Conservation (phyloP, 1,140 invertebrate genomes). For the Zaprionus ornatus region DNA sequence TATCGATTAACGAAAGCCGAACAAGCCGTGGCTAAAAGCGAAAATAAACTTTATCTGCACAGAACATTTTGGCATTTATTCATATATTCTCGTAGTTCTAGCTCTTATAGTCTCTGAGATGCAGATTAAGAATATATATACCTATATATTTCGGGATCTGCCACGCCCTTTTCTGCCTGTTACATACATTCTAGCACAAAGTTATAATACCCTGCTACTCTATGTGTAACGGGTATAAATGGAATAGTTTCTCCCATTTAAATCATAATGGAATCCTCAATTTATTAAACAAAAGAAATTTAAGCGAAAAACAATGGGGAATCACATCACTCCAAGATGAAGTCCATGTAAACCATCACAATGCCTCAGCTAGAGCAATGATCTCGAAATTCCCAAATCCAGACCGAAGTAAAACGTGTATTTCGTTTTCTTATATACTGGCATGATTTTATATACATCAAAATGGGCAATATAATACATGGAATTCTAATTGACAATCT, state of each 20-base stretch:
- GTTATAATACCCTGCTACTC: too few relatives aligned
- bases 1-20: fast-evolving
- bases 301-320: neutral
- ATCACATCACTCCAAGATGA: neutral
- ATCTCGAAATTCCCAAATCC: neutral
- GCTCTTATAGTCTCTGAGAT: too few relatives aligned
- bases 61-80: too few relatives aligned
- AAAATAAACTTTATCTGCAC: too few relatives aligned
- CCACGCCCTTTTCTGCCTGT: too few relatives aligned
- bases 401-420: neutral
- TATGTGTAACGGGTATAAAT: neutral
- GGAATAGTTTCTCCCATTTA: neutral
- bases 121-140: too few relatives aligned
- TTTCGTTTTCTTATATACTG: conserved; percentile 28
- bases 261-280: neutral
- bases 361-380: neutral
- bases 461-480: conserved; percentile 68
- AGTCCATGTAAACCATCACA: neutral
- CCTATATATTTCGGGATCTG: too few relatives aligned
- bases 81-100: too few relatives aligned
- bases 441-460: conserved; percentile 68
- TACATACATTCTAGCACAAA: too few relatives aligned
- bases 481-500: conserved; percentile 47
- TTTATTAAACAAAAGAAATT: neutral
- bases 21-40: too few relatives aligned